Conservation (phyloP, 2,113 vertebrate genomes). For the Tupaia tana region DNA sequence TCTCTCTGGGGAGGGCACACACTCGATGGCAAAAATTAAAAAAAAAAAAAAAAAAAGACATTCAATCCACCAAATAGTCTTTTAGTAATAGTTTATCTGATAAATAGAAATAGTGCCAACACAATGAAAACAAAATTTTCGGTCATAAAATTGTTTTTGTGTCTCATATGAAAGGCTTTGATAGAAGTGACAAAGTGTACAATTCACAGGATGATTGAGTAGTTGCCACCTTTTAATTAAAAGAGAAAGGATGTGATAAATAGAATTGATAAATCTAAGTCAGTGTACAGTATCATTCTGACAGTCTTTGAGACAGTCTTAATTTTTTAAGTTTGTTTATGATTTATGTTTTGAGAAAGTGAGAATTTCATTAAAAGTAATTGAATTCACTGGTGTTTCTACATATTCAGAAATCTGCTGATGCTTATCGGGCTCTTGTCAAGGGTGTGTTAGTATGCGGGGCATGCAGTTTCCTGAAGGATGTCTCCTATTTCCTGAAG, state of each 20-base stretch:
- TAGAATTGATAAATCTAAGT: constrained; percentile 31
- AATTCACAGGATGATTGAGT: neutral
- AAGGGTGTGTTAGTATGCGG: neutral
- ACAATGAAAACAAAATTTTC: neutral
- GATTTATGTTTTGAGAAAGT: constrained; percentile 57
- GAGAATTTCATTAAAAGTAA: constrained; percentile 60
- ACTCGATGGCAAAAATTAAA: too few relatives aligned
- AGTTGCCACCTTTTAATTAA: constrained; percentile 48
- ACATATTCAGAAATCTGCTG: constrained; percentile 4
- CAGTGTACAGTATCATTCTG: constrained; percentile 9
- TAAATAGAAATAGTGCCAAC: constrained; percentile 38
- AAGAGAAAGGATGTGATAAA: constrained; percentile 42
- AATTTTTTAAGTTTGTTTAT: constrained; percentile 44
- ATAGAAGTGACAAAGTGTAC: neutral
- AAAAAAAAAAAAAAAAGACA: neutral
- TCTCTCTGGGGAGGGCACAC: too few relatives aligned
- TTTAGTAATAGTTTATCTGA: constrained; percentile 18
- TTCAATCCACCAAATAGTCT: neutral
- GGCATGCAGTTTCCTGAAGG: neutral
- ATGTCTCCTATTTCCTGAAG: neutral
- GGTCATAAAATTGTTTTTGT: constrained; percentile 10
- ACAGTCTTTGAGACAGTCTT: constrained; percentile 11
- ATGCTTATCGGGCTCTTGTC: constrained; percentile 1
- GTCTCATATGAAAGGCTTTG: neutral
- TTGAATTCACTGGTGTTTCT: constrained; percentile 30